These are phyloP conservation scores for Pseudomyrmex gracilis DNA, from an alignment of 1,140 invertebrate species.

Conservation along the genomic window DNA sequence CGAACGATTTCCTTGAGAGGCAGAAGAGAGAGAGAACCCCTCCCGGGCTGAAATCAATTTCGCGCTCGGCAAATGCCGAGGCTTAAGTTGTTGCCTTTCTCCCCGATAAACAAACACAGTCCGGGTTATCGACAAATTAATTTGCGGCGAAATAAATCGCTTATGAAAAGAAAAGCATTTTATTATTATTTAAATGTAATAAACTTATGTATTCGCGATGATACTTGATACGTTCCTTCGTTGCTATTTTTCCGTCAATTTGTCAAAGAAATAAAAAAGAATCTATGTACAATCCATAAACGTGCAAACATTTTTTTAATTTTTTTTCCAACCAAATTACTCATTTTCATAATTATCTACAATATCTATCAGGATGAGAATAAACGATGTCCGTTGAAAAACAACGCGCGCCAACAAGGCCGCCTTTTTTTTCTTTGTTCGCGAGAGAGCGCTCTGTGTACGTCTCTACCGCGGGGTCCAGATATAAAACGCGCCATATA, in stretches of 20 bases:
- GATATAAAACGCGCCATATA: constrained; percentile 40
- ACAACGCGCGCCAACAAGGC: constrained; percentile 4
- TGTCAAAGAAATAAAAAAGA: not conserved
- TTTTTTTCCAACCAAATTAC: constrained; percentile 8
- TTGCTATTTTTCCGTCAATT: not conserved
- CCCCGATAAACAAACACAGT: not conserved
- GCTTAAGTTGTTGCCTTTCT: constrained; percentile 1
- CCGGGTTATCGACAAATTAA: constrained; percentile 19
- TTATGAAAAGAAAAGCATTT: constrained; percentile 12
- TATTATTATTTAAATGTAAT: not conserved
- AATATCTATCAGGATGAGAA: not conserved
- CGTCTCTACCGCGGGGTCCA: constrained; percentile 1
- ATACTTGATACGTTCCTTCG: too few species aligned
- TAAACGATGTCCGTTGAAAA: constrained; percentile 19
- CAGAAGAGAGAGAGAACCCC: not conserved
- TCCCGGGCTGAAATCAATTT: constrained; percentile 27
- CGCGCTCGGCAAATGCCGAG: constrained; percentile 4
- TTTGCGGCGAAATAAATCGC: not conserved
- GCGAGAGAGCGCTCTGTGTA: constrained; percentile 3
- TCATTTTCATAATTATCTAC: constrained; percentile 30
- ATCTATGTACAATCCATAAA: not conserved
- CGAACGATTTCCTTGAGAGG: constrained; percentile 10
- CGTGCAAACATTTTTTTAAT: constrained; percentile 13
- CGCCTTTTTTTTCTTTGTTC: not conserved
- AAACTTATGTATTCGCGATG: not conserved